Evolutionary conservation across 2,797 vertebrate species (phyloP).

Genomic region (Menidia menidia): DNA sequence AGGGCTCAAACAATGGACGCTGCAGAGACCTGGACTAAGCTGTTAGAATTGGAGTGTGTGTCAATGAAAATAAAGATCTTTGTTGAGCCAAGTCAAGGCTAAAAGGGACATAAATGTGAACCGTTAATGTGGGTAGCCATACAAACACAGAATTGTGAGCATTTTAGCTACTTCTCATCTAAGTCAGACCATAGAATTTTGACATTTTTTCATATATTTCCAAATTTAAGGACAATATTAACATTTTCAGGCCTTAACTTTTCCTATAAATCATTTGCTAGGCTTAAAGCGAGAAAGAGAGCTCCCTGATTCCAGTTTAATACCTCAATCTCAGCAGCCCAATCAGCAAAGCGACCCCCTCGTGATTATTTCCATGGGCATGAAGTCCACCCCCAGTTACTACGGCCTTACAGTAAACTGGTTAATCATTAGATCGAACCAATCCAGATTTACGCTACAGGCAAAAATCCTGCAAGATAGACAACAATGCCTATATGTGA

Average conservation of each 20-base stretch:
- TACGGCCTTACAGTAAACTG: slow-evolving; percentile 50
- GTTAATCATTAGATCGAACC: slow-evolving; percentile 80
- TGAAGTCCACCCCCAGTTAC: slow-evolving; percentile 66
- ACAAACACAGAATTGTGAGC: background rate
- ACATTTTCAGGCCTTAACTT: background rate
- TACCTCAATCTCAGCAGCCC: slow-evolving; percentile 50
- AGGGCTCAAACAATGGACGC: no score
- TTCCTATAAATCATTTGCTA: slow-evolving; percentile 5
- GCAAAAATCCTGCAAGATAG: background rate
- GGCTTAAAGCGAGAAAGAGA: background rate
- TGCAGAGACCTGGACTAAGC: no score
- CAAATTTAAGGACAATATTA: background rate
- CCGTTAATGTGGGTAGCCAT: no score
- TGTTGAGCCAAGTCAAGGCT: no score
- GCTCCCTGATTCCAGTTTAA: slow-evolving; percentile 1
- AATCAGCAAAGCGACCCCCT: slow-evolving; percentile 75
- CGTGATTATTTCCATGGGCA: slow-evolving; percentile 55
- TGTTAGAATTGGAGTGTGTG: no score
- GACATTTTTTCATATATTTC: background rate
- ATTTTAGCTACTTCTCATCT: background rate
- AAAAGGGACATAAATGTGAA: no score
- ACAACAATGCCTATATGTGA: background rate
- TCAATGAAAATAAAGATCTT: no score
- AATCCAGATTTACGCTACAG: slow-evolving; percentile 29
- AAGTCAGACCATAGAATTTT: background rate